Conservation (phyloP, 2,797 vertebrate genomes). For the Natrix natrix region DNA sequence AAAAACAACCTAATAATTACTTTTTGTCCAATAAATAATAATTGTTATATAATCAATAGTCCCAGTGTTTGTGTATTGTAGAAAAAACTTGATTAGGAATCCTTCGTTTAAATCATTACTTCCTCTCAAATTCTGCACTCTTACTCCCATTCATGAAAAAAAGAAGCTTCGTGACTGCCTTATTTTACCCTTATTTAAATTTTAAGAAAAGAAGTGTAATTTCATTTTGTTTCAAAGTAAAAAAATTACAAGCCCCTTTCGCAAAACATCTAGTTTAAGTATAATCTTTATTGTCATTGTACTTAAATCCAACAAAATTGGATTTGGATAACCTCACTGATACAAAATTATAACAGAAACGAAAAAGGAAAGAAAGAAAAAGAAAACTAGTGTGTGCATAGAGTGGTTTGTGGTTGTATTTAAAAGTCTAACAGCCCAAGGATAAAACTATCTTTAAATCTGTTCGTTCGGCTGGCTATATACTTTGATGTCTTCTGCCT, state of each 20-base stretch:
- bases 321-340: no score
- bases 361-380: no score
- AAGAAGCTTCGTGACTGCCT: neutral
- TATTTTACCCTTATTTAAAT: neutral
- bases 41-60: neutral
- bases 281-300: no score
- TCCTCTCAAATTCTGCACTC: neutral
- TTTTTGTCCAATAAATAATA: neutral
- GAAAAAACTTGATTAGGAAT: neutral
- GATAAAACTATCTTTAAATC: no score
- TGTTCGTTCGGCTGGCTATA: no score
- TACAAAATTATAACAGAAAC: no score
- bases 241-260: neutral
- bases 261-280: neutral
- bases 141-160: neutral
- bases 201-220: neutral
- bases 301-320: no score
- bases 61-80: neutral
- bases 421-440: no score
- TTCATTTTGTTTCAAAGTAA: neutral
- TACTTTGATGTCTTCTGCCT: no score
- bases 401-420: no score
- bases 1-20: neutral
- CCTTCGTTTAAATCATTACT: neutral
- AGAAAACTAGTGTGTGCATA: no score